Evolutionary conservation across 1,140 invertebrate genomes (phyloP).

Genomic region (Ostrea denselamellosa): DNA sequence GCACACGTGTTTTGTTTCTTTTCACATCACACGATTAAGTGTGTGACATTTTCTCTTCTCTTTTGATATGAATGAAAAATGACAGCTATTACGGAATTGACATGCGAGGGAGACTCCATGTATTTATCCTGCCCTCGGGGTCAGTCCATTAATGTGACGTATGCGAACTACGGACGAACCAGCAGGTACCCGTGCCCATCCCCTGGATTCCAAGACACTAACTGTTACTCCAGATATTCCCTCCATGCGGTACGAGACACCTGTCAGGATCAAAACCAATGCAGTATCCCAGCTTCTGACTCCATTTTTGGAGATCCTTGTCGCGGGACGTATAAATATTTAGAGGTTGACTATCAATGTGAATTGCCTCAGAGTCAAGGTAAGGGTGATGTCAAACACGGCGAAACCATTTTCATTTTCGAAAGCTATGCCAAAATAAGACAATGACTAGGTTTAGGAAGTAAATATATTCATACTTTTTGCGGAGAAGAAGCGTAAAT

Average conservation of each 20-base stretch:
- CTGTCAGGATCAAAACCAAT: constrained; percentile 43
- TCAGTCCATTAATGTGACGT: constrained; percentile 20
- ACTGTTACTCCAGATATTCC: background rate
- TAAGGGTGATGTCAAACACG: background rate
- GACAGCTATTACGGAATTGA: constrained; percentile 10
- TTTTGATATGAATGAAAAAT: background rate
- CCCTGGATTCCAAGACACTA: background rate
- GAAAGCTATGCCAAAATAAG: too few species aligned
- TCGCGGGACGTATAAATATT: constrained; percentile 40
- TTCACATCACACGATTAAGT: background rate
- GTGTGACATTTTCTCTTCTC: background rate
- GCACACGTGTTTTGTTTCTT: too few species aligned
- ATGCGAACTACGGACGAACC: constrained; percentile 25
- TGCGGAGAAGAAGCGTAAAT: too few species aligned
- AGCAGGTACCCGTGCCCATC: background rate
- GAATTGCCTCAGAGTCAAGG: background rate
- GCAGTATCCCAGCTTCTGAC: constrained; percentile 26
- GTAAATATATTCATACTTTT: too few species aligned
- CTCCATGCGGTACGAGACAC: background rate
- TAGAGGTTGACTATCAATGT: constrained; percentile 47
- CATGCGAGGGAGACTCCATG: background rate
- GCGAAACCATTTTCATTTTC: too few species aligned
- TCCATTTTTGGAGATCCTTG: constrained; percentile 46
- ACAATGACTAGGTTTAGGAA: too few species aligned
- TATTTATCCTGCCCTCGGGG: constrained; percentile 58